phyloP scores from a whole-genome alignment of 2,888 invertebrate genomes.

The Diaperis boleti region DNA sequence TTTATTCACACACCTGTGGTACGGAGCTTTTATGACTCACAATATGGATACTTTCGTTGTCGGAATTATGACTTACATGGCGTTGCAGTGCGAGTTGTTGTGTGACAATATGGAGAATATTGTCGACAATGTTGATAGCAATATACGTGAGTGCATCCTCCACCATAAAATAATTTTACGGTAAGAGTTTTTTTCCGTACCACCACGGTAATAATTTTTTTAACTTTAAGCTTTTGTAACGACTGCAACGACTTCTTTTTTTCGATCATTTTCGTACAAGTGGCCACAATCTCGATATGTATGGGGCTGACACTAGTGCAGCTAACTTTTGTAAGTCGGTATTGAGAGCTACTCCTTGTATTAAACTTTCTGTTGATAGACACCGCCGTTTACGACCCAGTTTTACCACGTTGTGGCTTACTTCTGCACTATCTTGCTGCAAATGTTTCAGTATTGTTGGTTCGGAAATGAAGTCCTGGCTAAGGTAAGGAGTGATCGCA shows the following conservation, averaged over 20 bases:
- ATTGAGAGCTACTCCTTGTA: not conserved
- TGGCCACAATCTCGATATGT: not conserved
- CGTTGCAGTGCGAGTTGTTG: not conserved
- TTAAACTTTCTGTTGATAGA: not conserved
- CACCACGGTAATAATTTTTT: too few species aligned
- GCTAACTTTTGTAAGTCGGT: not conserved
- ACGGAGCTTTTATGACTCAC: not conserved
- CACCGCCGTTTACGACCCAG: not conserved
- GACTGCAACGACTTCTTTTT: not conserved
- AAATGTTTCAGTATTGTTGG: not conserved
- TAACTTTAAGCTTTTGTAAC: not conserved
- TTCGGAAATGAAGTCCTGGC: not conserved
- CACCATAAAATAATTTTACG: not conserved
- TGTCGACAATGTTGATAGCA: not conserved
- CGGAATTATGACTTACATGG: not conserved
- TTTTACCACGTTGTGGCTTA: not conserved
- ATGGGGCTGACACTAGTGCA: not conserved
- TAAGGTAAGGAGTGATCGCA: not conserved
- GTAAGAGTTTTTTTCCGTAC: too few species aligned
- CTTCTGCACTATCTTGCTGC: not conserved
- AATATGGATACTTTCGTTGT: not conserved
- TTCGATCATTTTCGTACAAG: not conserved
- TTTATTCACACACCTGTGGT: not conserved
- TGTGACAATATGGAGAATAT: not conserved
- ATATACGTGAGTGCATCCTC: not conserved